These are phyloP conservation scores for Cyclura pinguis DNA, from an alignment of 2,797 vertebrate genomes.

Conservation along the genomic window DNA sequence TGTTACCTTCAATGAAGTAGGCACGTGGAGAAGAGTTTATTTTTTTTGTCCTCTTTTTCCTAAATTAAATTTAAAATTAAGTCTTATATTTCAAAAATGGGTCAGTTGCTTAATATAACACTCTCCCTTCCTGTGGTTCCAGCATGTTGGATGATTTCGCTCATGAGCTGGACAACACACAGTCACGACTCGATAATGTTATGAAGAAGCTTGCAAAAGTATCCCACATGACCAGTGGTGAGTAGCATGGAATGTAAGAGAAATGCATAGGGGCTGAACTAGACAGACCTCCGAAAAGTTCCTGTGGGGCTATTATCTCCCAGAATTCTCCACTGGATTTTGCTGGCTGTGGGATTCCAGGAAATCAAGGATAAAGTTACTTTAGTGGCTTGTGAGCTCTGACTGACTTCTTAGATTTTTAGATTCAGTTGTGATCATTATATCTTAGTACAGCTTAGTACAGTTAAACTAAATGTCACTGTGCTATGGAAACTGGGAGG, in stretches of 20 bases:
- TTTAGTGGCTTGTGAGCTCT: not conserved
- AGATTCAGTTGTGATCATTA: no score
- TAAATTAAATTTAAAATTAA: not conserved
- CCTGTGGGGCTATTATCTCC: no score
- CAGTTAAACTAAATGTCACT: not conserved
- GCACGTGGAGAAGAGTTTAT: not conserved
- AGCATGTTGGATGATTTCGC: conserved; percentile 98
- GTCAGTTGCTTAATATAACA: not conserved
- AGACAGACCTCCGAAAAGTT: not conserved
- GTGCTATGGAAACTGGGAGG: not conserved
- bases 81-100: not conserved
- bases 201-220: conserved; percentile 99
- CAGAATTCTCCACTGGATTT: not conserved
- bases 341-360: not conserved
- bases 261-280: not conserved
- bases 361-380: not conserved
- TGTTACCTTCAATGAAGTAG: not conserved
- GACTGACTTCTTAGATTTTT: not conserved
- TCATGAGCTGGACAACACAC: conserved; percentile 94
- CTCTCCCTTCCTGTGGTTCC: conserved; percentile 55
- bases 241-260: conserved; percentile 56
- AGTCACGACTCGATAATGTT: conserved; percentile 94
- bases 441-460: not conserved
- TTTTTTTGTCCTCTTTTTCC: not conserved
- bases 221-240: conserved; percentile 99